Evolutionary conservation across 2,888 invertebrate genomes (phyloP).

Genomic region (Biston stratarius): DNA sequence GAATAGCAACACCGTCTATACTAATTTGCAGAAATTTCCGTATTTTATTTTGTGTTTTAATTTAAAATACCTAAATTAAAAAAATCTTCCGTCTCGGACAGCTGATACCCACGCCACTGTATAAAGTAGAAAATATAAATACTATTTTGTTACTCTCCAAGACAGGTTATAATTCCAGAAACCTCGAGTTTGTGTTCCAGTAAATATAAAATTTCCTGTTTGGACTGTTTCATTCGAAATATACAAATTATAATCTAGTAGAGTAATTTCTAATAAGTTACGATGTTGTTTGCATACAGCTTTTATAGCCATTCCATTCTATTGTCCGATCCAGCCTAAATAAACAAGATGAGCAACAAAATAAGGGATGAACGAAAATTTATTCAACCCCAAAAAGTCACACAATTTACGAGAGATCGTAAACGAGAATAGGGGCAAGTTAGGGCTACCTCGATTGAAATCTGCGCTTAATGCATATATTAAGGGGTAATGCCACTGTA

Average conservation of each 20-base stretch:
- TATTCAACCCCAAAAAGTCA: conserved; percentile 56
- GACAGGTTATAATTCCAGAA: too few relatives aligned
- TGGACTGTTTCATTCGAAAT: neutral
- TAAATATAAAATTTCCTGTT: too few relatives aligned
- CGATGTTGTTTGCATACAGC: conserved; percentile 34
- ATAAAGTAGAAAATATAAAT: too few relatives aligned
- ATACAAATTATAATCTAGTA: conserved; percentile 6
- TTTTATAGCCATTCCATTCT: conserved; percentile 39
- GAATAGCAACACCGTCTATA: too few relatives aligned
- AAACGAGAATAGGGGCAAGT: conserved; percentile 48
- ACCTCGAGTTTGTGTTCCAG: too few relatives aligned
- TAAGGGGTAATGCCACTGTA: too few relatives aligned
- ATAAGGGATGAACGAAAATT: conserved; percentile 53
- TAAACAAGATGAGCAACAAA: conserved; percentile 55
- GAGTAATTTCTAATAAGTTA: conserved; percentile 20
- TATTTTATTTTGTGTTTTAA: too few relatives aligned
- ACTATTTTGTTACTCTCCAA: too few relatives aligned
- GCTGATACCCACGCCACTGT: too few relatives aligned
- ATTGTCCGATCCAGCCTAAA: conserved; percentile 50
- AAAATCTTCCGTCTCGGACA: too few relatives aligned
- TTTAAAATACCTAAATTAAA: too few relatives aligned
- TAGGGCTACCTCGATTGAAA: conserved; percentile 43
- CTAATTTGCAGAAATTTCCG: too few relatives aligned
- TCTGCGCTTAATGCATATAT: conserved; percentile 27
- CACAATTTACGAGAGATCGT: conserved; percentile 56